Evolutionary conservation across 2,113 vertebrate species (phyloP), one percentile per base, ranked within the genome.

Genomic region (Prionailurus viverrinus): DNA sequence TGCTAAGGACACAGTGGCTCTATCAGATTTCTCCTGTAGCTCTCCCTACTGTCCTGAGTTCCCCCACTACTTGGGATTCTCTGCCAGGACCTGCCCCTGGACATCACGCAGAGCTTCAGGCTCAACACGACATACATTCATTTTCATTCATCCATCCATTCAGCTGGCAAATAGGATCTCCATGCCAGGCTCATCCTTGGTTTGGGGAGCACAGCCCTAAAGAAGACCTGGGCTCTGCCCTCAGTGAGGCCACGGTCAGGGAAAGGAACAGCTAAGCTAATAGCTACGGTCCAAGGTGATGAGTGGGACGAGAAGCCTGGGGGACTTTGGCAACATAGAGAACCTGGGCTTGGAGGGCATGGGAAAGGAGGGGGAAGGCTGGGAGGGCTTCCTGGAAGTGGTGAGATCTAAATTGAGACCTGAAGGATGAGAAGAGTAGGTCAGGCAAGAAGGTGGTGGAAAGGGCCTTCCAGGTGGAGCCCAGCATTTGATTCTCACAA

Each of bases 161-260:
- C 74, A 63, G 33, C 36, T 66, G 16, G 21, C 31, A 51, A n/a
- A 45, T 16, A 65, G 74, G n/a, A 27, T 74, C 69, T 80, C 51
- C 15, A 25, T 10, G 5, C 4, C 12, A 33, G 74, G 58, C 25
- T 16, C 13, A 5, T 29, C 27, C 48, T 33, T 36, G 41, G 83
- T 21, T 4, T 33, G 14, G 9, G 48, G n/a, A 55, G 21, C 1
- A 0, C 16, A 4, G 6, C 55, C 15, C 31, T 14, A 5, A 55
- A 82, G 45, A 84, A 55, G 11, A 41, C 9, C 7, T 1, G 14
- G 23, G 11, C 58, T 85, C 31, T 69, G 31, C 51, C 19, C 12
- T 25, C 48, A 12, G 31, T 7, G 11, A 48, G 63, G n/a, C 84
- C 69, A 4, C 11, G 41, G 39, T 25, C 51, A 7, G 45, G n/a